Percentiles rank a stretch among this genome's conserved stretches.
Evolutionary conservation across 2,888 invertebrate species (phyloP).

Genomic region (Gastracanthus pulcherrimus): DNA sequence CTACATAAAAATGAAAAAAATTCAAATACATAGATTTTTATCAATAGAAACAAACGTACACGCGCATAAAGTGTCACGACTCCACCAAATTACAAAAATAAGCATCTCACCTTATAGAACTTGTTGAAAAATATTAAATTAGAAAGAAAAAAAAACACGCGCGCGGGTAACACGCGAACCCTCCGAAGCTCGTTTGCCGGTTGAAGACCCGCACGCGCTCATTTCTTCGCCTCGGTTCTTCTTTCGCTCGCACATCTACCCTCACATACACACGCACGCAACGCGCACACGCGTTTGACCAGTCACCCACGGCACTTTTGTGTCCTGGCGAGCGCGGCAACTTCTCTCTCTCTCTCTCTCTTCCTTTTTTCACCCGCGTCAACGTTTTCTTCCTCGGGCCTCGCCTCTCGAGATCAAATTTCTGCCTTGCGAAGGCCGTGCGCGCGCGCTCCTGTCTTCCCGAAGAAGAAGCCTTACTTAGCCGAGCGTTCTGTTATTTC

Average conservation of each 20-base stretch:
- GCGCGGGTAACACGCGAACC: not conserved
- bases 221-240: not conserved
- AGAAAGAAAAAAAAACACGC: not conserved
- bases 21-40: too few relatives aligned
- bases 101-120: too few relatives aligned
- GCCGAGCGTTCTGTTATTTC: not conserved
- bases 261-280: not conserved
- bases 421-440: not conserved
- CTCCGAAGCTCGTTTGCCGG: not conserved
- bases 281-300: too few relatives aligned
- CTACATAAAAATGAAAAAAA: too few relatives aligned
- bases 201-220: not conserved
- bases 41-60: too few relatives aligned
- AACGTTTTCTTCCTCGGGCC: not conserved
- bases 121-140: not conserved
- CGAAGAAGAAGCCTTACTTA: constrained; percentile 24
- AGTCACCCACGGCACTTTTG: not conserved
- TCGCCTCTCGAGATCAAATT: not conserved
- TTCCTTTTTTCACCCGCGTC: not conserved
- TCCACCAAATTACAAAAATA: too few relatives aligned
- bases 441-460: not conserved
- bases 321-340: not conserved
- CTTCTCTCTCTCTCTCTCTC: not conserved
- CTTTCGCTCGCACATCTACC: too few relatives aligned
- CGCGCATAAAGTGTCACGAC: too few relatives aligned